Evolutionary conservation across 2,113 vertebrate species (phyloP).

Genomic region (Falco punctatus): DNA sequence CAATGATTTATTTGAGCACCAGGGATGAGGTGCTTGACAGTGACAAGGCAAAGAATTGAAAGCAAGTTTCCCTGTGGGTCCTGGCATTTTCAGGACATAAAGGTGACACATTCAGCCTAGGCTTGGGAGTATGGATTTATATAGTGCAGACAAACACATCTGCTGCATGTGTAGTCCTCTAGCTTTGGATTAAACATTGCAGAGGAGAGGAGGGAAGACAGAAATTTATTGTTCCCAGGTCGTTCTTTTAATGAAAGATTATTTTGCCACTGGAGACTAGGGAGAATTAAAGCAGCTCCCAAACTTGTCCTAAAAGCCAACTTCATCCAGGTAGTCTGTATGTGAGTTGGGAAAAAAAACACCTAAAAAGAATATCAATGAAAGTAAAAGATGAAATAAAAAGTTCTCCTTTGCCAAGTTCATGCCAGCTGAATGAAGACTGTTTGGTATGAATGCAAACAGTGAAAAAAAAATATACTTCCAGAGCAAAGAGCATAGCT

Average conservation of each 20-base stretch:
- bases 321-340: neutral
- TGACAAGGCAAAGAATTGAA: neutral
- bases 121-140: slow-evolving; percentile 49
- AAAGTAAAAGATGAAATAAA: neutral
- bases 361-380: neutral
- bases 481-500: neutral
- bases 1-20: neutral
- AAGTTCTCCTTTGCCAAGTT: neutral
- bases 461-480: neutral
- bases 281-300: neutral
- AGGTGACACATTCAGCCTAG: slow-evolving; percentile 40
- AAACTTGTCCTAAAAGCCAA: neutral
- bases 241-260: neutral
- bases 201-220: neutral
- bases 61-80: neutral
- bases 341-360: neutral
- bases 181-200: neutral
- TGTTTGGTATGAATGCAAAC: neutral
- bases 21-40: neutral
- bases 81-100: slow-evolving; percentile 50
- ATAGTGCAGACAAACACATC: slow-evolving; percentile 65
- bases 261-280: neutral
- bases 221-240: neutral
- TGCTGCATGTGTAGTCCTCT: slow-evolving; percentile 28
- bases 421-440: neutral